These are phyloP conservation scores for Acanthochromis polyacanthus DNA, from an alignment of 2,113 vertebrate species.

Conservation along the genomic window DNA sequence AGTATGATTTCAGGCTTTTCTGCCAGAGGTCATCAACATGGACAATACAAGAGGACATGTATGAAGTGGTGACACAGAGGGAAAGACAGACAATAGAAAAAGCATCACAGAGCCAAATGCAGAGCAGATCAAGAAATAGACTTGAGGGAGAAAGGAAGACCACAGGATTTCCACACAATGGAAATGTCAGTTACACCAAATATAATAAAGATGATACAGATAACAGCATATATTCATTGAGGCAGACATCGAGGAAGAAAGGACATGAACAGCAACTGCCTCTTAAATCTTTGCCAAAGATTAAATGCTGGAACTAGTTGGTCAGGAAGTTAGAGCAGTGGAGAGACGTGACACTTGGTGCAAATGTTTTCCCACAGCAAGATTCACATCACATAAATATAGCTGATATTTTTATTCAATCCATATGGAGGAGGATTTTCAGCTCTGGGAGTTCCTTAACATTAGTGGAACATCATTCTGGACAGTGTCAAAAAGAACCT, in stretches of 20 bases:
- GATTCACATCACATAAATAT: slow-evolving; percentile 42
- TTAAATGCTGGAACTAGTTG: slow-evolving; percentile 25
- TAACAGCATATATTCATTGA: neutral
- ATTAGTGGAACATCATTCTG: slow-evolving; percentile 12
- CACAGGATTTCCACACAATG: slow-evolving; percentile 13
- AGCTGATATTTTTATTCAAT: slow-evolving; percentile 44
- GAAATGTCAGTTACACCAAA: slow-evolving; percentile 13
- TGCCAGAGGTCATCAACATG: neutral
- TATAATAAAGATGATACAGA: slow-evolving; percentile 17
- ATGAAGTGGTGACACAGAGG: neutral
- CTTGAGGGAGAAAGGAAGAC: neutral
- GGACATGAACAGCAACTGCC: neutral
- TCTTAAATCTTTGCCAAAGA: slow-evolving; percentile 41
- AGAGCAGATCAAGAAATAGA: neutral
- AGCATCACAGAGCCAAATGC: neutral
- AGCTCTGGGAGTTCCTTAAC: slow-evolving; percentile 24
- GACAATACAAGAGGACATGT: neutral
- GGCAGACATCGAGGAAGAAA: neutral
- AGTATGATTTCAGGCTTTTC: neutral
- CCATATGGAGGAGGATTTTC: slow-evolving; percentile 47
- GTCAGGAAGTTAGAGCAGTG: slow-evolving; percentile 31
- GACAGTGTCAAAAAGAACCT: neutral
- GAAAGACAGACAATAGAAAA: no score
- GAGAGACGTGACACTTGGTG: slow-evolving; percentile 29
- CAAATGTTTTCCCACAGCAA: slow-evolving; percentile 40